Base-by-base conservation (phyloP, 2,888 invertebrate species). In the Ernsta delagoae region DNA sequence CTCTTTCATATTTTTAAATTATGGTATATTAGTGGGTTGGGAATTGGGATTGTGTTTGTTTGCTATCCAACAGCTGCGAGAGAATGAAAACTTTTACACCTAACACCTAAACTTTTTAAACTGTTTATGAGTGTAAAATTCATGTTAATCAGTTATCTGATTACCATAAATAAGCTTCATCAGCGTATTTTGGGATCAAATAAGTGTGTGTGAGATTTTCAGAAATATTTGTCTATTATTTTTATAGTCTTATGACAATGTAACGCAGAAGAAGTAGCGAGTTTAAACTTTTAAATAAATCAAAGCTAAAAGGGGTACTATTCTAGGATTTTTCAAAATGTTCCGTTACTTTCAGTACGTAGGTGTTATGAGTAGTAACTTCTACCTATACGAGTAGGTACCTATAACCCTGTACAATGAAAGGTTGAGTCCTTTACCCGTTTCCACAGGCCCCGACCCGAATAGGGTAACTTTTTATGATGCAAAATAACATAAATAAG, bases 1-100 rank as follows among this genome's bases (percentile, higher is more conserved):
- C 57, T 34, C 2, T 36, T 45, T 65, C 12, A 65, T 65, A 65
- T 57, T 36, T 57, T 24, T 34, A 57, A 57, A 54, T 65, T 59
- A 65, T 57, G 9, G 45, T 57, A 1, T 57, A 57, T 64, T 57
- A 45, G 41, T 41, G 5, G 50, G n/a, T n/a, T n/a, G n/a, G n/a
- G n/a, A n/a, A 3, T 12, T 57, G n/a, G 12, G 57, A 6, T 57
- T 36, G n/a, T 34, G n/a, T 34, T 48, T 12, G n/a, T 6, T n/a
- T n/a, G n/a, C n/a, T n/a, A n/a, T n/a, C n/a, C n/a, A n/a, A n/a
- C n/a, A n/a, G n/a, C 24, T 24, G 24, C 24, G 24, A 24, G 24
- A 1, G 24, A 24, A 24, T 24, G 24, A 24, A 24, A 24, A 24
- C 24, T 24, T 24, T 24, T 24, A 24, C 24, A 24, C 24, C 24